These are phyloP conservation scores for Noctilio leporinus DNA, from an alignment of 2,113 vertebrate genomes.

Conservation along the genomic window DNA sequence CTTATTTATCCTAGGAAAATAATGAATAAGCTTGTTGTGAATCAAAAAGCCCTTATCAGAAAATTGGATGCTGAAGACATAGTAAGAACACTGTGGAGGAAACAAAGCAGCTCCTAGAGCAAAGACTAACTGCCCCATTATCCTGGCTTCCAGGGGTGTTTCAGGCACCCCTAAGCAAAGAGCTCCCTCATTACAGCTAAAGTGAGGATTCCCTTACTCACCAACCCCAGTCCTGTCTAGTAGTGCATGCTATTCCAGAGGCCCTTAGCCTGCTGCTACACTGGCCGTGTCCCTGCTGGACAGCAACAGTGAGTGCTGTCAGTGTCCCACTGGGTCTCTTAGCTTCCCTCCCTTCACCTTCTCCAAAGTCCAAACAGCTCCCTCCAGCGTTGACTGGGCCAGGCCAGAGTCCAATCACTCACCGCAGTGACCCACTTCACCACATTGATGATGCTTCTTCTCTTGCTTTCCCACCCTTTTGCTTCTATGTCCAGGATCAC, in stretches of 20 bases:
- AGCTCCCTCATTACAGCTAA: neutral
- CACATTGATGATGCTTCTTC: neutral
- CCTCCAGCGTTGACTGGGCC: neutral
- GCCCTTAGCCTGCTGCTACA: neutral
- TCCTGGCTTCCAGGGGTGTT: neutral
- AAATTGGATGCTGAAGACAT: neutral
- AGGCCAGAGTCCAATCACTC: neutral
- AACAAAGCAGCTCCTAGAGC: neutral
- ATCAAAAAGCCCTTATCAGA: neutral
- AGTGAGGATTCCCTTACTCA: neutral
- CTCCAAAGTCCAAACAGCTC: neutral
- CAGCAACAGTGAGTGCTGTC: neutral
- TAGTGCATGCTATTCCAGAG: neutral
- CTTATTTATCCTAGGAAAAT: neutral
- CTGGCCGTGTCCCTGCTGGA: neutral
- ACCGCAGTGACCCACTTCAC: neutral
- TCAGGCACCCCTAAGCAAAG: neutral
- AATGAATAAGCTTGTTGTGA: neutral
- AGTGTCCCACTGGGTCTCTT: neutral
- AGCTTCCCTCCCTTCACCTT: neutral
- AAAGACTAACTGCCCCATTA: rapidly evolving
- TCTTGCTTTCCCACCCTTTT: neutral
- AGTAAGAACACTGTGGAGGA: neutral
- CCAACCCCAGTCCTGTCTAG: neutral
- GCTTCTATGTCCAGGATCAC: neutral